Evolutionary conservation across 1,140 invertebrate genomes (phyloP).

Genomic region (Agraylea sexmaculata): DNA sequence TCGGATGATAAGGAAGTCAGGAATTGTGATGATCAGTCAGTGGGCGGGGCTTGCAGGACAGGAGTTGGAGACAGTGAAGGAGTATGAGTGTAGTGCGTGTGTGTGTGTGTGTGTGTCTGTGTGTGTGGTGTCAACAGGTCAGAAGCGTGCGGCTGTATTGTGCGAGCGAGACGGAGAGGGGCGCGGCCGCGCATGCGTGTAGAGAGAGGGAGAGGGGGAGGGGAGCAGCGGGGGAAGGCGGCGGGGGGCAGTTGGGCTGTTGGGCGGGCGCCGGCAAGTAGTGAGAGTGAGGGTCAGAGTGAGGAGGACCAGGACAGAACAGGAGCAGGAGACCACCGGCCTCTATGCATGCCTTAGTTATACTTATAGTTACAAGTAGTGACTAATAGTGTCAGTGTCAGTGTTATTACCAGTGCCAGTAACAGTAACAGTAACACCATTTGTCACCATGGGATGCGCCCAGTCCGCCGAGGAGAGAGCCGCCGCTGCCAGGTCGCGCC

Average conservation of each 20-base stretch:
- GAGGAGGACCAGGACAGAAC: too few species aligned
- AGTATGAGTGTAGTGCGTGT: constrained; percentile 6
- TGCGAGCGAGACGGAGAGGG: constrained; percentile 6
- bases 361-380: too few species aligned
- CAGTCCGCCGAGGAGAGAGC: constrained; percentile 96
- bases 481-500: constrained; percentile 88
- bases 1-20: too few species aligned
- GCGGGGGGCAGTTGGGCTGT: constrained; percentile 7
- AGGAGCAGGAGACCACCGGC: neutral
- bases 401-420: constrained; percentile 28
- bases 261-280: constrained; percentile 12
- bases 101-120: constrained; percentile 10
- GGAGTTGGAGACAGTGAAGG: too few species aligned
- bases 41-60: too few species aligned
- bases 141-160: constrained; percentile 7
- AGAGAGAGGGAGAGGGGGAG: constrained; percentile 11
- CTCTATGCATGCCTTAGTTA: too few species aligned
- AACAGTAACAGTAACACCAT: too few species aligned
- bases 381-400: too few species aligned
- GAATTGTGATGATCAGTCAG: too few species aligned
- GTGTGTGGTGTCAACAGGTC: constrained; percentile 8
- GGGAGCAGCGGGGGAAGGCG: neutral
- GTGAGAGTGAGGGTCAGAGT: constrained; percentile 16
- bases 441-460: constrained; percentile 90
- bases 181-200: constrained; percentile 6